Percentiles rank a stretch among this genome's conserved stretches.
Conservation (phyloP, 64 coral and sea anemone species). For the Porites australiensis region DNA sequence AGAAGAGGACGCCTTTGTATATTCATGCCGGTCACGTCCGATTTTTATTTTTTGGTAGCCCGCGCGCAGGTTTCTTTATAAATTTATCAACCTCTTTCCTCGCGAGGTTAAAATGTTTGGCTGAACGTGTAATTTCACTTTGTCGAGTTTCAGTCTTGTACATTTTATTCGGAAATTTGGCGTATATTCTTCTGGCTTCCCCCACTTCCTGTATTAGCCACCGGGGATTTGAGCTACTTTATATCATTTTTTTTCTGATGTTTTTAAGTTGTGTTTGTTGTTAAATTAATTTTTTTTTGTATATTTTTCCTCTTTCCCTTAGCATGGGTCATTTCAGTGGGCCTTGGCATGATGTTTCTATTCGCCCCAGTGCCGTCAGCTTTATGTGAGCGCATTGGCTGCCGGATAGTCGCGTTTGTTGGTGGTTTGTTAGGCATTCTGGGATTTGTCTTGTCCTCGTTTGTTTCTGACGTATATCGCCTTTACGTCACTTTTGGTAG, state of each 20-base stretch:
- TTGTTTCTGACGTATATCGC: conserved; percentile 61
- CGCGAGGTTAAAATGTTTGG: too few species aligned
- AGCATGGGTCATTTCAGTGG: conserved; percentile 90
- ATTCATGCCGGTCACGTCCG: too few species aligned
- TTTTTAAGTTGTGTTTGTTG: neutral
- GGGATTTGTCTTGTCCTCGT: conserved; percentile 76
- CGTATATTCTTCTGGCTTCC: too few species aligned
- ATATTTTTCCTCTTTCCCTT: neutral
- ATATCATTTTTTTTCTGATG: neutral
- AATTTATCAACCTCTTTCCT: too few species aligned
- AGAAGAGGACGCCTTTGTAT: too few species aligned
- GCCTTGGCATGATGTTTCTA: conserved; percentile 89
- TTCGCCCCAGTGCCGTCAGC: conserved; percentile 83
- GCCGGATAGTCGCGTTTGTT: conserved; percentile 72
- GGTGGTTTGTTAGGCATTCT: conserved; percentile 77
- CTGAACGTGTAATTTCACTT: too few species aligned
- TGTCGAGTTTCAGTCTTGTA: too few species aligned
- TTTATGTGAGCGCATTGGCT: conserved; percentile 86
- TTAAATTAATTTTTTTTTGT: neutral
- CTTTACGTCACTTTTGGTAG: conserved; percentile 80
- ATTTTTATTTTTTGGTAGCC: too few species aligned
- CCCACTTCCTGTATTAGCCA: too few species aligned
- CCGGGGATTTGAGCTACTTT: too few species aligned
- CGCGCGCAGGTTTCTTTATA: too few species aligned
- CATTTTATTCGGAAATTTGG: too few species aligned